Evolutionary conservation across 2,888 invertebrate species (phyloP).

Genomic region (Clepsis dumicolana): DNA sequence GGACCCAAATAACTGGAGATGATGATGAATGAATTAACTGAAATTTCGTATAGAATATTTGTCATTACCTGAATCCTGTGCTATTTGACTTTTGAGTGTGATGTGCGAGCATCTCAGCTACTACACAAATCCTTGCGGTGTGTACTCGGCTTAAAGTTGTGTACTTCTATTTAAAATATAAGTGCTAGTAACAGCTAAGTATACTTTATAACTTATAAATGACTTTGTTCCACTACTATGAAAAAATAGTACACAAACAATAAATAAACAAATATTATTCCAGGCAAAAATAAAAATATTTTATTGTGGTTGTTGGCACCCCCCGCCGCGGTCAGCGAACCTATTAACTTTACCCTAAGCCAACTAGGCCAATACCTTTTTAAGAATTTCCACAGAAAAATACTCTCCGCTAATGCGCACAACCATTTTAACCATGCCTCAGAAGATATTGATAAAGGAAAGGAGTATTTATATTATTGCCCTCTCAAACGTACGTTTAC

Average conservation of each 20-base stretch:
- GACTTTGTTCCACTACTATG: background rate
- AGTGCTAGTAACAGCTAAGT: background rate
- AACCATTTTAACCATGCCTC: conserved; percentile 7
- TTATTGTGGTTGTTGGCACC: background rate
- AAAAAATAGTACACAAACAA: background rate
- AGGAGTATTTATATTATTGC: background rate
- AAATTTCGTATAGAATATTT: too few relatives aligned
- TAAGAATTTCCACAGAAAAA: conserved; percentile 13
- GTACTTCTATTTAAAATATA: too few relatives aligned
- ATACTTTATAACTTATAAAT: background rate
- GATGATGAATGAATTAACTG: too few relatives aligned
- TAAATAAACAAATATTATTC: background rate
- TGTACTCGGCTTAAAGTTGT: too few relatives aligned
- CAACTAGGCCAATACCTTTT: conserved; percentile 27
- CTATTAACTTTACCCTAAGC: conserved; percentile 20
- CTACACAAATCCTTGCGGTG: too few relatives aligned
- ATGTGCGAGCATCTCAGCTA: too few relatives aligned
- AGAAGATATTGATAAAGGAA: conserved; percentile 9
- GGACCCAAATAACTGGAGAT: too few relatives aligned
- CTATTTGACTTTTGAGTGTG: too few relatives aligned
- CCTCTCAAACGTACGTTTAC: background rate
- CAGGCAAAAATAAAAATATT: background rate
- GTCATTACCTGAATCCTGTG: too few relatives aligned
- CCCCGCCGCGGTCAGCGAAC: conserved; percentile 12
- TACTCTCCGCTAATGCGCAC: background rate